These are phyloP conservation scores for Leptatherina wallacei DNA, from an alignment of 2,797 vertebrate species.

Conservation along the genomic window DNA sequence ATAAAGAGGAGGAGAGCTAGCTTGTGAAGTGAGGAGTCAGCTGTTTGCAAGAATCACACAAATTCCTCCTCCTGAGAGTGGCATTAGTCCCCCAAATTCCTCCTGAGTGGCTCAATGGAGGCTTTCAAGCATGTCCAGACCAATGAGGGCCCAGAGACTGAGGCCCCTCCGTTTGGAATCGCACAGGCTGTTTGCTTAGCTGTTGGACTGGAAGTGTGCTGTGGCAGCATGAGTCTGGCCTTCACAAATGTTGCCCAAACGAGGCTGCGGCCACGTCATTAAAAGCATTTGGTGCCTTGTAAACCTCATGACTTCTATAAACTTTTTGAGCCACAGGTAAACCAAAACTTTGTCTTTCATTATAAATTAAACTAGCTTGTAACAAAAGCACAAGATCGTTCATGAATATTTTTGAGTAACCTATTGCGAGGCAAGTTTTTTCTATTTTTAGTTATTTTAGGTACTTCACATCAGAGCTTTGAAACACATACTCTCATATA, in stretches of 20 bases:
- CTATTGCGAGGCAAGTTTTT: not conserved
- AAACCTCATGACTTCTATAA: constrained; percentile 10
- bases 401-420: not conserved
- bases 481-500: not conserved
- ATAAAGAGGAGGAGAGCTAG: constrained; percentile 33
- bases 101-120: constrained; percentile 73
- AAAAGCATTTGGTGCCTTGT: constrained; percentile 47
- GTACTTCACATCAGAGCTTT: not conserved
- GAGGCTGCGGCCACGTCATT: constrained; percentile 17
- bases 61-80: constrained; percentile 75
- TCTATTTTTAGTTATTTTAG: not conserved
- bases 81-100: constrained; percentile 75
- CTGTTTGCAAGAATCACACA: constrained; percentile 76
- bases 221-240: constrained; percentile 41
- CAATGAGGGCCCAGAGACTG: constrained; percentile 73
- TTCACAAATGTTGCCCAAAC: constrained; percentile 24
- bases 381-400: not conserved
- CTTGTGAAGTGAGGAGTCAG: constrained; percentile 53
- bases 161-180: constrained; percentile 66
- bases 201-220: constrained; percentile 67
- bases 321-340: not conserved
- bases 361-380: not conserved
- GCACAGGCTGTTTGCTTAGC: constrained; percentile 82
- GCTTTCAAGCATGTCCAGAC: constrained; percentile 75
- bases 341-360: not conserved